Base-by-base conservation (phyloP, 2,797 vertebrate genomes). In the Alosa sapidissima region DNA sequence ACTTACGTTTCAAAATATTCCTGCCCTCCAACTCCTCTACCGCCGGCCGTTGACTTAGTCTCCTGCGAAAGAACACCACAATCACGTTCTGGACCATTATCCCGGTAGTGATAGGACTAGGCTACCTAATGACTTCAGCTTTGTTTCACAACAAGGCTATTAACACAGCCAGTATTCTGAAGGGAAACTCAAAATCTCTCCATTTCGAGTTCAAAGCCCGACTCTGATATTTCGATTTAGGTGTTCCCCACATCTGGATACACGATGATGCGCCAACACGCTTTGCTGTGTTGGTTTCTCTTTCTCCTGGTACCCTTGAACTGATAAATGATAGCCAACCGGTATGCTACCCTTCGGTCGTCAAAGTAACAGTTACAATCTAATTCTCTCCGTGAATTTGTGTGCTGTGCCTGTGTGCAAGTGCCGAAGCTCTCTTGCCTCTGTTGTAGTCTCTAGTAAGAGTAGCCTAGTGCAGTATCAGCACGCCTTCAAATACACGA, bases 1-100 rank as follows among this genome's bases (percentile, higher is more conserved):
- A 98, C 98, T 98, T 89, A 99, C 98, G 98, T 94, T 99, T 99
- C 83, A 99, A 91, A 91, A 99, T 99, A 90, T 99, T 99, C 82
- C 98, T 95, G 92, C 98, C 96, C 95, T 99, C 98, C 91, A 99
- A 95, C 93, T 99, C 98, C 92, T 99, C 98, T 89, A 98, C 98
- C 48, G 97, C 97, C 0, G 98, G 98, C 95, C 98, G 97, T 93
- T 99, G 98, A 96, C 98, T 99, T 94, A 99, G 95, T 93, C 98
- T 96, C 96, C 98, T 99, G 96, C 97, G 97, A 90, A 99, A 97
- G 96, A 99, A 97, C 93, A 99, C 96, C 92, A 97, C 89, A 90
- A 99, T 97, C 88, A 98, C 94, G 91, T 97, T 98, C 94, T 98
- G 98, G 94, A 99, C 97, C 97, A 98, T 98, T 75, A 5, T 45